phyloP scores from a whole-genome alignment of 1,140 invertebrate species.

The Chlorops oryzae region DNA sequence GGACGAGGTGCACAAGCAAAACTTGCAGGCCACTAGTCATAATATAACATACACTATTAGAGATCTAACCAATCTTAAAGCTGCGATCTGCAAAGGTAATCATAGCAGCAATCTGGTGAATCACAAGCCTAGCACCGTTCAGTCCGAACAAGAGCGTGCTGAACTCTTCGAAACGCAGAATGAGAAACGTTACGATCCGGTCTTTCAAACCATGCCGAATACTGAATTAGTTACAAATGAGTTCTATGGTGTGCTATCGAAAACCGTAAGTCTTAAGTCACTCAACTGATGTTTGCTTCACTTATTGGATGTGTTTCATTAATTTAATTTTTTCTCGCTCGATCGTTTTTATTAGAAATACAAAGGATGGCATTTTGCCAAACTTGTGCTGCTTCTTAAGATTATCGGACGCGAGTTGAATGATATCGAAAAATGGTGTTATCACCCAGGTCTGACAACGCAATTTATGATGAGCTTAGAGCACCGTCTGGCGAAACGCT shows the following conservation, averaged over 20 bases:
- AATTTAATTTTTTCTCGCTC: neutral
- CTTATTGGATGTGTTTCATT: neutral
- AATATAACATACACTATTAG: slow-evolving; percentile 21
- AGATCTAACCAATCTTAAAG: slow-evolving; percentile 32
- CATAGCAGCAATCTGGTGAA: slow-evolving; percentile 41
- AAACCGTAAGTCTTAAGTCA: slow-evolving; percentile 20
- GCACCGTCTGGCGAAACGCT: slow-evolving; percentile 29
- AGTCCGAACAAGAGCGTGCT: slow-evolving; percentile 12
- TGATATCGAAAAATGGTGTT: slow-evolving; percentile 41
- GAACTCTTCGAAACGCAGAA: slow-evolving; percentile 25
- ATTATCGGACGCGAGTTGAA: slow-evolving; percentile 39
- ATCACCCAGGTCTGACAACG: slow-evolving; percentile 39
- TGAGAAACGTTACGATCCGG: slow-evolving; percentile 31
- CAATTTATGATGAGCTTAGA: slow-evolving; percentile 39
- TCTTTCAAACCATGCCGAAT: slow-evolving; percentile 41
- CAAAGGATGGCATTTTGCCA: slow-evolving; percentile 42
- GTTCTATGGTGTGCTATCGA: slow-evolving; percentile 31
- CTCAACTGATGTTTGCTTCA: neutral
- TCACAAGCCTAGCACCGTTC: slow-evolving; percentile 32
- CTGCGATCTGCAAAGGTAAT: slow-evolving; percentile 40
- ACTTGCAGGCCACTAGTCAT: slow-evolving; percentile 30
- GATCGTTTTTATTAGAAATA: slow-evolving; percentile 22
- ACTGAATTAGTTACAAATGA: slow-evolving; percentile 32
- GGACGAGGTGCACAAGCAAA: slow-evolving; percentile 29
- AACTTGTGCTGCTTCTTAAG: slow-evolving; percentile 34